Conservation (phyloP, 2,888 invertebrate genomes). For the Dasypogon diadema region DNA sequence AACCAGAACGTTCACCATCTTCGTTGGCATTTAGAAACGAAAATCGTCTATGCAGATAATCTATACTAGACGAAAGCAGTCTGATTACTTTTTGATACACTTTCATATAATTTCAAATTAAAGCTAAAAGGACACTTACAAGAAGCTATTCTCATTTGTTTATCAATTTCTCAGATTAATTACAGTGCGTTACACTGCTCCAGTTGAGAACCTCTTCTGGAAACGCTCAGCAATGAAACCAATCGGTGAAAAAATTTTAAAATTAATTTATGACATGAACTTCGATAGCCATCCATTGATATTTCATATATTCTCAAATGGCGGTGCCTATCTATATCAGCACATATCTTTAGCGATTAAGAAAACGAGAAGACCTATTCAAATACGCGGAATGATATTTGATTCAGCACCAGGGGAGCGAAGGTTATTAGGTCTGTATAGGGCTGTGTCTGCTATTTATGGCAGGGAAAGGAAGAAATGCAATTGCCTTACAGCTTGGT, state of each 20-base stretch:
- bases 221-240: conserved; percentile 73
- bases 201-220: conserved; percentile 76
- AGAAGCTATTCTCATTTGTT: too few species aligned
- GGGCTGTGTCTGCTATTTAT: conserved; percentile 74
- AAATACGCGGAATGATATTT: conserved; percentile 74
- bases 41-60: too few species aligned
- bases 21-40: too few species aligned
- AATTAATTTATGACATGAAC: conserved; percentile 75
- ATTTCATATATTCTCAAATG: conserved; percentile 82
- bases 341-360: conserved; percentile 75
- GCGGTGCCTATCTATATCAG: conserved; percentile 79
- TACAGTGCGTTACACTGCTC: conserved; percentile 79
- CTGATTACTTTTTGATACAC: too few species aligned
- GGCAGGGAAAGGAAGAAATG: conserved; percentile 71
- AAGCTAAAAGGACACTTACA: too few species aligned
- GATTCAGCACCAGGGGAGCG: conserved; percentile 79
- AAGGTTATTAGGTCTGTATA: conserved; percentile 72
- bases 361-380: conserved; percentile 70
- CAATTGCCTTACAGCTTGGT: conserved; percentile 72
- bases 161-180: conserved; percentile 75
- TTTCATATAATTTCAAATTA: too few species aligned
- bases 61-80: too few species aligned
- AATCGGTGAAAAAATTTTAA: conserved; percentile 75
- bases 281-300: conserved; percentile 79
- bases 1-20: too few species aligned